A percentile compares a stretch with the other conserved stretches of the same genome.
These are phyloP conservation scores for Mareca penelope DNA, from an alignment of 2,797 vertebrate genomes.

Conservation along the genomic window DNA sequence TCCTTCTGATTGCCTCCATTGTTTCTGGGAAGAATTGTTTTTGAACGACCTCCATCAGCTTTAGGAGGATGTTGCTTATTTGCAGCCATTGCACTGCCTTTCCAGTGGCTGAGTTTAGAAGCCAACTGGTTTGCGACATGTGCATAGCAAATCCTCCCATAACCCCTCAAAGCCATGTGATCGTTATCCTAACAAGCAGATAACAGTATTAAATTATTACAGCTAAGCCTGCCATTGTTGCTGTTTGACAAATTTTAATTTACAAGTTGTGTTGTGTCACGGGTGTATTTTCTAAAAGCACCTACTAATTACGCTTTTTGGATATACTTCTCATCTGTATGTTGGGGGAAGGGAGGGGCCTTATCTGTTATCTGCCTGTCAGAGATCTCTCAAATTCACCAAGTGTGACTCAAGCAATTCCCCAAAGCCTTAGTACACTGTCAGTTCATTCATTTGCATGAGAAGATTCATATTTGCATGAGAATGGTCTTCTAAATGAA, in stretches of 20 bases:
- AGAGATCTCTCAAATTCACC: not conserved
- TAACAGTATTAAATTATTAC: not conserved
- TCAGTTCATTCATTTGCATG: not conserved
- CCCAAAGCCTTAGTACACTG: not conserved
- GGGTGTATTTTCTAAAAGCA: not conserved
- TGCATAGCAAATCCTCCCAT: not conserved
- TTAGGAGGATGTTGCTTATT: slow-evolving; percentile 19
- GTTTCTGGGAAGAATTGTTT: slow-evolving; percentile 38
- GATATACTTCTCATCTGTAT: not conserved
- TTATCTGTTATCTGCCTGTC: not conserved
- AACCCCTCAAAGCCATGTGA: not conserved
- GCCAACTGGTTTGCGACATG: not conserved
- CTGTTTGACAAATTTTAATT: not conserved
- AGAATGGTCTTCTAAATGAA: not conserved
- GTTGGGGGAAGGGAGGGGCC: not conserved
- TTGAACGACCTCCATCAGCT: slow-evolving; percentile 23
- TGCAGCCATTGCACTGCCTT: not conserved
- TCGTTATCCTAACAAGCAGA: not conserved
- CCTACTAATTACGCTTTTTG: not conserved
- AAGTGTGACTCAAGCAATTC: not conserved
- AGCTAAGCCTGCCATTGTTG: not conserved
- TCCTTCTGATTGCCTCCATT: slow-evolving; percentile 49
- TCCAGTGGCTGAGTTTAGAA: slow-evolving; percentile 3
- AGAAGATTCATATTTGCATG: not conserved
- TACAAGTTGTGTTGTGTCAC: not conserved